Evolutionary conservation across 1,140 invertebrate species (phyloP).

Genomic region (Ladona fulva): DNA sequence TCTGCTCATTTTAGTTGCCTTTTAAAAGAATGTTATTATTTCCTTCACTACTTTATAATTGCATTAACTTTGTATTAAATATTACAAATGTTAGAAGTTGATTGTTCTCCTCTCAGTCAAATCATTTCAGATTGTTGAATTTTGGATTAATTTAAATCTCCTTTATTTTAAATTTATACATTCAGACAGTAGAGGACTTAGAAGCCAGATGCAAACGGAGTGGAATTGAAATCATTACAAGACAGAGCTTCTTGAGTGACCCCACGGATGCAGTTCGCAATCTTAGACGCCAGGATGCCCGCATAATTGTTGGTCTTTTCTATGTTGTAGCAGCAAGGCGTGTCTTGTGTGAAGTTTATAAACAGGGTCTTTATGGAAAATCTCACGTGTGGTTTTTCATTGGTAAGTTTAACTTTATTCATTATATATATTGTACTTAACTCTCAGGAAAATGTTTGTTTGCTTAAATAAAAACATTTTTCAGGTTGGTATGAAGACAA

Average conservation of each 20-base stretch:
- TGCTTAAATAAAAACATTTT: not conserved
- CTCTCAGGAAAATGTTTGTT: not conserved
- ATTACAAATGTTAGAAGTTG: not conserved
- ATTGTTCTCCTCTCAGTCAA: not conserved
- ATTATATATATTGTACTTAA: not conserved
- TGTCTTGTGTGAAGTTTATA: slow-evolving; percentile 96
- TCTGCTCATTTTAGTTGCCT: too few relatives aligned
- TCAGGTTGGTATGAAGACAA: slow-evolving; percentile 97
- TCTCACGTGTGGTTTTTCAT: slow-evolving; percentile 99
- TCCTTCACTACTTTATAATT: too few relatives aligned
- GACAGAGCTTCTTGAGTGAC: slow-evolving; percentile 95
- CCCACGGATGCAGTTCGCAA: slow-evolving; percentile 93
- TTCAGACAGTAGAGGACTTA: slow-evolving; percentile 95
- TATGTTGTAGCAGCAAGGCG: slow-evolving; percentile 92
- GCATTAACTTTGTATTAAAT: too few relatives aligned
- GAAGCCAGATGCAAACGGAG: slow-evolving; percentile 89
- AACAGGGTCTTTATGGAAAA: slow-evolving; percentile 87
- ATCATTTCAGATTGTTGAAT: not conserved
- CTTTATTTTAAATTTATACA: too few relatives aligned
- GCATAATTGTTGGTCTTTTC: slow-evolving; percentile 96
- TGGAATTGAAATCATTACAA: slow-evolving; percentile 87
- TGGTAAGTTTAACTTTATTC: slow-evolving; percentile 50
- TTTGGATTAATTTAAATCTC: too few relatives aligned
- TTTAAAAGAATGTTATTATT: too few relatives aligned
- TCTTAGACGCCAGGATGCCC: slow-evolving; percentile 82